Evolutionary conservation across 2,888 invertebrate species (phyloP), one percentile per base, ranked within the genome.

Genomic region (Bimastos eiseni): DNA sequence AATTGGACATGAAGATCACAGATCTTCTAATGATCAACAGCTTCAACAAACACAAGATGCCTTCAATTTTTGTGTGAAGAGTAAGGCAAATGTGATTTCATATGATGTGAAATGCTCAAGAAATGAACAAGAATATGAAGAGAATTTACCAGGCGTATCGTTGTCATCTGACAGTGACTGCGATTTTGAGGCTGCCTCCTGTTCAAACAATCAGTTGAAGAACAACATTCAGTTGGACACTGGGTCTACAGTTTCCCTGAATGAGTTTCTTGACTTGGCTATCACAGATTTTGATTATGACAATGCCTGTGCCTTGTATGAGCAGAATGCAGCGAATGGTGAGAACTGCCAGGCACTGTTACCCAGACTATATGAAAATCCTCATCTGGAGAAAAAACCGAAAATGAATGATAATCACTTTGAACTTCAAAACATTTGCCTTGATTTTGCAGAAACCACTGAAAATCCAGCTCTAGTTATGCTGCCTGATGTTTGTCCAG

Each of bases 241-340:
- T 21, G 91, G 93, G 30, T 94, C 94, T 4, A 94, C 94, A 6
- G 93, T 94, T 36, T 94, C 94, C 13, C 92, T 94, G 17, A 94
- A 94, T 90, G 94, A 94, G 91, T 91, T 94, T 34, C 92, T 94
- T 19, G 94, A 94, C 90, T 41, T 91, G 33, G 92, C 91, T 38
- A 37, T 92, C n/a, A 91, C 90, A n/a, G 90, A 90, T 6, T 38
- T 91, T 44, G 90, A 90, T 36, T 34, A 86, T 86, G 86, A 86
- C 36, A 70, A 70, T 70, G 70, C 70, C 70, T 70, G 70, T 70
- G 70, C 70, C 70, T 70, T 70, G 70, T 70, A 70, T n/a, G 70
- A 70, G n/a, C 70, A 70, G n/a, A 70, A n/a, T 70, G 70, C 30
- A 70, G n/a, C 11, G 3, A 70, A n/a, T 70, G 70, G 70, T n/a